Conservation (phyloP, 2,888 invertebrate genomes). For the Drosophila atripex region DNA sequence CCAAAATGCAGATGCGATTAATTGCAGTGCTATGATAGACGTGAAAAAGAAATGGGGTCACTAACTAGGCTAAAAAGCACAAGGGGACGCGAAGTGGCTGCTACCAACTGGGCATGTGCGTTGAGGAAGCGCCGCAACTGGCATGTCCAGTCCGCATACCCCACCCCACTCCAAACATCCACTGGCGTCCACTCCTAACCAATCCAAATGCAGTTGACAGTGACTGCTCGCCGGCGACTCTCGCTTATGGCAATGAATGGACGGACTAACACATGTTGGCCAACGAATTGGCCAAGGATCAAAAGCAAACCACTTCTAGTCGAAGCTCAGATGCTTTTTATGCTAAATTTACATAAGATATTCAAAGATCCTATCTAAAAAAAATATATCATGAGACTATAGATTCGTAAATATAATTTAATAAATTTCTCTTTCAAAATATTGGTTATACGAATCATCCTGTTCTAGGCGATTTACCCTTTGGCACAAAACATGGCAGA, state of each 20-base stretch:
- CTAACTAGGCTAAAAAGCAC: conserved; percentile 26
- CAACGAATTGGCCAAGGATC: conserved; percentile 62
- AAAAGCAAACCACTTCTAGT: conserved; percentile 31
- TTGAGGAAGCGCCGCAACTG: conserved; percentile 40
- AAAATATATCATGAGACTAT: no score
- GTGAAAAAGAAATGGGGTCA: conserved; percentile 35
- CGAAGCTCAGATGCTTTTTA: conserved; percentile 21
- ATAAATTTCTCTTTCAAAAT: no score
- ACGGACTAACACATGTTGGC: conserved; percentile 27
- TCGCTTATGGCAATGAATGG: conserved; percentile 52
- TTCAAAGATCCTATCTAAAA: no score
- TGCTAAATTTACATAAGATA: not conserved
- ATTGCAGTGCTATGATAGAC: conserved; percentile 41
- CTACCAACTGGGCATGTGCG: conserved; percentile 39
- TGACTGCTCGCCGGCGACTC: conserved; percentile 34
- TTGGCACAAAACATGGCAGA: conserved; percentile 4
- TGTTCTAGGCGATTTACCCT: conserved; percentile 23
- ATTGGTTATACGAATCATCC: not conserved
- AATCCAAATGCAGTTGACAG: conserved; percentile 16
- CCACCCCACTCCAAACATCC: not conserved
- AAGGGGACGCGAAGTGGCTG: conserved; percentile 11
- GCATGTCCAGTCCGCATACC: conserved; percentile 21
- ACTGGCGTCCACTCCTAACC: not conserved
- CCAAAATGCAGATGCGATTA: conserved; percentile 43
- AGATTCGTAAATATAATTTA: no score